A percentile compares a stretch with the other conserved stretches of the same genome.
These are phyloP conservation scores for Paracentrotus lividus DNA, from an alignment of 53 echinoderm and acorn worm species.

Conservation along the genomic window DNA sequence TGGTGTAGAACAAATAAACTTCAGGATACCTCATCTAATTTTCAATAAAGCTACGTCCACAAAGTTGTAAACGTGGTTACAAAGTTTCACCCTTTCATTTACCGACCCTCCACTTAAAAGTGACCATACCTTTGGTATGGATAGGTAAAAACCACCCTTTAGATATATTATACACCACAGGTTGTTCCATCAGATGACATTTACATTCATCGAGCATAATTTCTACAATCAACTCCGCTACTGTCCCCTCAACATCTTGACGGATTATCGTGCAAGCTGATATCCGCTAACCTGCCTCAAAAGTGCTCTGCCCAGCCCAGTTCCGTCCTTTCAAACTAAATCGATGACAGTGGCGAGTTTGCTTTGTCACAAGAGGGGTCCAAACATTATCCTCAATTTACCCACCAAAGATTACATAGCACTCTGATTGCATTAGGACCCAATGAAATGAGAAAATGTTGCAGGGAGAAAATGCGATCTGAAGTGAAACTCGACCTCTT, in stretches of 20 bases:
- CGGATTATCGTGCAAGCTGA: slow-evolving; percentile 42
- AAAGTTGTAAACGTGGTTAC: too few species aligned
- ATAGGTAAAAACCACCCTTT: not conserved
- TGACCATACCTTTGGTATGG: not conserved
- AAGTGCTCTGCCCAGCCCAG: slow-evolving; percentile 23
- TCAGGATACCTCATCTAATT: too few species aligned
- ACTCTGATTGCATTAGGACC: slow-evolving; percentile 23
- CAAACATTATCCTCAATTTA: slow-evolving; percentile 11
- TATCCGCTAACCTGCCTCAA: slow-evolving; percentile 34
- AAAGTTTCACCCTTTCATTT: not conserved
- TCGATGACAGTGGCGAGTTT: slow-evolving; percentile 21
- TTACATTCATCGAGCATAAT: slow-evolving; percentile 35
- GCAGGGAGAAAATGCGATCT: not conserved
- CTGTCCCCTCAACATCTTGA: not conserved
- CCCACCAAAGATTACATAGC: slow-evolving; percentile 10
- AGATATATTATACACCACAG: not conserved
- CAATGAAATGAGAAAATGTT: not conserved
- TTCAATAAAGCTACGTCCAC: too few species aligned
- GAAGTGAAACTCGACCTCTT: not conserved
- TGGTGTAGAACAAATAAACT: too few species aligned
- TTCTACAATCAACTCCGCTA: slow-evolving; percentile 14
- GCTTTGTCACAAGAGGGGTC: not conserved
- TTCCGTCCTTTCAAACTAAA: not conserved
- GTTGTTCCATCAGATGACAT: not conserved
- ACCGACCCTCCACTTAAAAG: not conserved